phyloP scores from a whole-genome alignment of 1,140 invertebrate genomes.

The Linepithema humile region DNA sequence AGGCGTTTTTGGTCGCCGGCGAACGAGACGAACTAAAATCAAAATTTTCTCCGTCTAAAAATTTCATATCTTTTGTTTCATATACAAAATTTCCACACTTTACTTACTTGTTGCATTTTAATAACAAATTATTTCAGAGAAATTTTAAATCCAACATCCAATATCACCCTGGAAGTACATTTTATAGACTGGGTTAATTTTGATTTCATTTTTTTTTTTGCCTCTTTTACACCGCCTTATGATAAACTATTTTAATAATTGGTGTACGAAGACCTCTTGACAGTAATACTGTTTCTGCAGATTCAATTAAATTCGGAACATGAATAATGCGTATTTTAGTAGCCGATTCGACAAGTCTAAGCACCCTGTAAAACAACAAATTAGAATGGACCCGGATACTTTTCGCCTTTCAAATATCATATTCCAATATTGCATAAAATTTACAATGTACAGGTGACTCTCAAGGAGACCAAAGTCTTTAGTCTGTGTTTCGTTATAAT shows the following conservation, averaged over 20 bases:
- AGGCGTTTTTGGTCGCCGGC: too few species aligned
- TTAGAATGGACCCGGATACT: conserved; percentile 32
- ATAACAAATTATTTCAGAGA: neutral
- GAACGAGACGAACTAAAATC: conserved; percentile 6
- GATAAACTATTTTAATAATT: neutral
- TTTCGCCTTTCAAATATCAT: conserved; percentile 23
- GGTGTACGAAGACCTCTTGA: neutral
- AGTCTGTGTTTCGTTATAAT: neutral
- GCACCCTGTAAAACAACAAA: conserved; percentile 57
- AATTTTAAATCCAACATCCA: conserved; percentile 1
- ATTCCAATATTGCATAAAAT: conserved; percentile 50
- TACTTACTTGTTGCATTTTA: neutral
- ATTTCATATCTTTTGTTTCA: neutral
- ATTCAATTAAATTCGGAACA: neutral
- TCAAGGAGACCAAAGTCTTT: neutral
- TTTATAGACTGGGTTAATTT: neutral
- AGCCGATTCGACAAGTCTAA: conserved; percentile 33
- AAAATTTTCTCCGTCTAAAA: conserved; percentile 4
- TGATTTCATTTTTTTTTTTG: neutral
- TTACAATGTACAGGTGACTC: conserved; percentile 56
- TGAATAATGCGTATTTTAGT: neutral
- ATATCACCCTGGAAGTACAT: neutral
- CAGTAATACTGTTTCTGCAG: neutral
- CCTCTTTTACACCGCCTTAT: neutral
- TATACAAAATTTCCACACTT: conserved; percentile 4